Percentiles rank a stretch among this genome's conserved stretches.
phyloP scores from a whole-genome alignment of 2,888 invertebrate genomes.

The Endomychus coccineus region DNA sequence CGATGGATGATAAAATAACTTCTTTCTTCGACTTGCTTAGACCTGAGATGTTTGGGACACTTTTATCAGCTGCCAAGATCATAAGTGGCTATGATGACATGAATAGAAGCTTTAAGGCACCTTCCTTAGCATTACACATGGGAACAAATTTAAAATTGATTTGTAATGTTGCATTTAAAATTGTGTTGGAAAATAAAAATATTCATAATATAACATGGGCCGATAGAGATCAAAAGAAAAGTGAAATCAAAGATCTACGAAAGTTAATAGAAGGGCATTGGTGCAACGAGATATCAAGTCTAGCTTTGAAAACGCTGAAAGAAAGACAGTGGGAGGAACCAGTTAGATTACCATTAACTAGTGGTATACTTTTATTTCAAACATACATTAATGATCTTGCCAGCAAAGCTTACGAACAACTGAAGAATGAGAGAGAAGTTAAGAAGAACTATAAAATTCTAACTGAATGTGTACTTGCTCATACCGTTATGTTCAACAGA shows the following conservation, averaged over 20 bases:
- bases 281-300: slow-evolving; percentile 25
- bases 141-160: slow-evolving; percentile 20
- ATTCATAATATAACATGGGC: slow-evolving; percentile 12
- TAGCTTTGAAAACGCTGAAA: slow-evolving; percentile 24
- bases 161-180: slow-evolving; percentile 18
- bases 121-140: slow-evolving; percentile 21
- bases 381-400: slow-evolving; percentile 15
- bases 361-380: slow-evolving; percentile 21
- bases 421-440: slow-evolving; percentile 13
- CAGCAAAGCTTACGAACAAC: slow-evolving; percentile 20
- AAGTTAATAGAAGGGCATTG: slow-evolving; percentile 21
- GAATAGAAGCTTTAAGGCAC: slow-evolving; percentile 16
- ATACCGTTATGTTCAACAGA: slow-evolving; percentile 22
- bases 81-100: slow-evolving; percentile 19
- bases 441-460: slow-evolving; percentile 20
- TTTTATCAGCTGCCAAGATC: slow-evolving; percentile 16
- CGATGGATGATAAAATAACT: slow-evolving; percentile 8
- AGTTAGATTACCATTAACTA: slow-evolving; percentile 19
- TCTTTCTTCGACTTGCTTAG: slow-evolving; percentile 17
- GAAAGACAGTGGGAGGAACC: slow-evolving; percentile 23
- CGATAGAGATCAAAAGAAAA: slow-evolving; percentile 11
- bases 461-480: slow-evolving; percentile 20
- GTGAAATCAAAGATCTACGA: slow-evolving; percentile 14
- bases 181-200: slow-evolving; percentile 18
- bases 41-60: slow-evolving; percentile 17